Evolutionary conservation across 2,113 vertebrate species (phyloP), one percentile per base, ranked within the genome.

Genomic region (Hippocampus guttulatus): DNA sequence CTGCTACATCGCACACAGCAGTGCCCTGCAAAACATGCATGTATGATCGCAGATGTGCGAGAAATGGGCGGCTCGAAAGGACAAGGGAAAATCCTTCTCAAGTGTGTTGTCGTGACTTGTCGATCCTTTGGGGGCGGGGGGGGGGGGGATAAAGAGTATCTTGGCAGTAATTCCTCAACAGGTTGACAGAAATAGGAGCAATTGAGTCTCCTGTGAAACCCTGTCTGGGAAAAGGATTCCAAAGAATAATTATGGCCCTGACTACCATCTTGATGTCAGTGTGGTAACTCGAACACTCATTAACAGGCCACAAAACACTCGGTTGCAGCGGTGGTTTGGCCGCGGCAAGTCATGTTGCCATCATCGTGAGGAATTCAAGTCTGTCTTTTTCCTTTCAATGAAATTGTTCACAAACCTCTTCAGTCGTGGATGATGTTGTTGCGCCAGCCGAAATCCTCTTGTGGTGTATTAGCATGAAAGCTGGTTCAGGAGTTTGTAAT

Each of bases 21-120:
- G 55, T 80, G 81, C 83, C 81, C 81, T 83, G 82, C 79, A 74
- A 64, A 80, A 78, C 78, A 79, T 58, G 67, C 54, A 27, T 1
- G 40, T 71, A 67, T 62, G 74, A 30, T 23, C 11, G 8, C 0
- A 2, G 25, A 3, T 15, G 43, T 16, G 30, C 33, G 8, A 69
- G 30, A 25, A 10, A 65, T 25, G 4, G 67, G 58, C 41, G 54
- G 65, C 71, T 60, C 49, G 41, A 47, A 63, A 68, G 66, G 68
- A 25, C 52, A 58, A 30, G 8, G 49, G 54, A 77, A 65, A 75
- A 79, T 79, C 65, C 55, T 60, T 58, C 23, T 58, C 3, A 23
- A 52, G 47, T 41, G 52, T 58, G 25, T 49, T 18, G 38, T 47
- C 40, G 25, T 60, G 68, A 30, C 68, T 64, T 25, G 40, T 21